Evolutionary conservation across 2,113 vertebrate genomes (phyloP), one percentile per base, ranked within the genome.

Genomic region (Hydropotes inermis): DNA sequence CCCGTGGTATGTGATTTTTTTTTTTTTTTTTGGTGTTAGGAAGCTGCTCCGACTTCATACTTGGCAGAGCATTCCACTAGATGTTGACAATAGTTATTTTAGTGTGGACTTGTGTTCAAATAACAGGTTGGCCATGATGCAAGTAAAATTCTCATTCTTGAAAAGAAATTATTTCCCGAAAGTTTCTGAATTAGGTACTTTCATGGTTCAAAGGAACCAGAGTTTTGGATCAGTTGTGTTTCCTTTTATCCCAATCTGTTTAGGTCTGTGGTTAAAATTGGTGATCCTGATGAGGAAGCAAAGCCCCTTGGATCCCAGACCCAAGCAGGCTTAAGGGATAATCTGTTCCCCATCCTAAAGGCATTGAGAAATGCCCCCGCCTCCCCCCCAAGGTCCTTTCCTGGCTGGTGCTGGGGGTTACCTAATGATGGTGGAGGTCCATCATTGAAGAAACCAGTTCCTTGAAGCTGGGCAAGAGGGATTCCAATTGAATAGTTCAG

Each of bases 1-100:
- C 99, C 98, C 99, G 98, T 99, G 99, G 99, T 98, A 98, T 97
- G 98, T 98, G 99, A 97, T 98, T 99, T 99, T 99, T 99, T 99
- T 98, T 99, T 98, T 99, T 99, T 99, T 99, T 98, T 99, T 98
- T n/a, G 98, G 98, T 99, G 97, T 98, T 98, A 98, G 98, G 98
- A 98, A 98, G 98, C 97, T 87, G 97, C 97, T 97, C 83, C 30
- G 74, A 87, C 95, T 94, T 98, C 97, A 61, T 94, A 50, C 5
- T 58, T 33, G 87, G 82, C 84, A 70, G 76, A 97, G 97, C 97
- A 85, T 96, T 98, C 95, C 97, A 54, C 88, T 64, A 14, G 79
- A 36, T 54, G 79, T 94, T 76, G 94, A 83, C 88, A 87, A 36
- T 47, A 88, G 57, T 89, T 91, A 89, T 81, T 83, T 97, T 87